A percentile compares a stretch with the other conserved stretches of the same genome.
Conservation (phyloP, 92 coral and sea anemone species). For the Bergia puertoricense region DNA sequence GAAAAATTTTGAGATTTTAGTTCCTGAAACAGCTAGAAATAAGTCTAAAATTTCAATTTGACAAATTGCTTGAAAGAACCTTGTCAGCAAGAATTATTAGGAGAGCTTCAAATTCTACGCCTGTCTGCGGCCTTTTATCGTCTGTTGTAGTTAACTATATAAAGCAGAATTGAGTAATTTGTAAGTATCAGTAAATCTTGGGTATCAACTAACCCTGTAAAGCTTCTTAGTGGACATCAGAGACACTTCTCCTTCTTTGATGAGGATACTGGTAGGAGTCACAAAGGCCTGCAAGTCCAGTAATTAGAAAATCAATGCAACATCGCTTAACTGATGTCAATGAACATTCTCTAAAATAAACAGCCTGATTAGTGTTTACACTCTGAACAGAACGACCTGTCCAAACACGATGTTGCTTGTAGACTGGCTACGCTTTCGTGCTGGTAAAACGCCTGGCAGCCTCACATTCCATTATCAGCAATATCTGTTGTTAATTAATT, state of each 20-base stretch:
- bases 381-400: neutral
- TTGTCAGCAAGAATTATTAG: no score
- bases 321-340: neutral
- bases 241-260: conserved; percentile 91
- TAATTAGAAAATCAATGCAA: neutral
- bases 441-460: neutral
- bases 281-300: conserved; percentile 74
- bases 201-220: conserved; percentile 62
- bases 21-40: no score
- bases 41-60: no score
- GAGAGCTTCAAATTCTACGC: no score
- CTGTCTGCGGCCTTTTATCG: no score
- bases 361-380: neutral
- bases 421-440: no score
- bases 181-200: neutral
- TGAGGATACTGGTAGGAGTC: conserved; percentile 75
- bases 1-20: no score
- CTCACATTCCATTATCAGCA: neutral
- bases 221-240: conserved; percentile 69
- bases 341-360: neutral
- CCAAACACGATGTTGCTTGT: no score
- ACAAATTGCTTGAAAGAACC: no score
- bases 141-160: no score
- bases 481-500: neutral
- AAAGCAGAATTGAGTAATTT: no score